These are phyloP conservation scores for Lithosia quadra DNA, from an alignment of 2,888 invertebrate species.

Conservation along the genomic window DNA sequence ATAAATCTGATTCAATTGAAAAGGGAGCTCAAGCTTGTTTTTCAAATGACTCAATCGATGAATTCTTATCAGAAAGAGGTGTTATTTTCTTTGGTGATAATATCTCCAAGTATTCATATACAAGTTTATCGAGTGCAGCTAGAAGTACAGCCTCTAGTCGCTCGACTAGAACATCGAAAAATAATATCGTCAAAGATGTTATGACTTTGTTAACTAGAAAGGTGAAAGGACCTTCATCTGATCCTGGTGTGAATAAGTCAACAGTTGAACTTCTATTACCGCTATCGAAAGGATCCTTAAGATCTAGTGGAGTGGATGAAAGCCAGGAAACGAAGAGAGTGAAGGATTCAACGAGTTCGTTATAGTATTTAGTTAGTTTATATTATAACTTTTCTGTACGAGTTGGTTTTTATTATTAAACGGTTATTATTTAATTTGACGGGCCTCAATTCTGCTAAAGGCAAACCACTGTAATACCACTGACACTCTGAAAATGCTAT, in stretches of 20 bases:
- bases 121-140: slow-evolving; percentile 51
- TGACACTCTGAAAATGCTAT: too few species aligned
- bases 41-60: slow-evolving; percentile 77
- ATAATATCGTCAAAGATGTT: slow-evolving; percentile 67
- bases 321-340: slow-evolving; percentile 60
- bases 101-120: slow-evolving; percentile 67
- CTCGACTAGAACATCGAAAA: slow-evolving; percentile 75
- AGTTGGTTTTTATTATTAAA: background rate
- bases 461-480: too few species aligned
- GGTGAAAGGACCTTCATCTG: slow-evolving; percentile 66
- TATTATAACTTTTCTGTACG: background rate
- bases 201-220: slow-evolving; percentile 63
- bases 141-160: slow-evolving; percentile 53
- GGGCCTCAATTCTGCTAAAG: too few species aligned
- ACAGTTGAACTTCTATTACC: slow-evolving; percentile 64
- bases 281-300: slow-evolving; percentile 69
- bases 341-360: slow-evolving; percentile 70
- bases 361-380: slow-evolving; percentile 54
- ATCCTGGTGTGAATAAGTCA: slow-evolving; percentile 63
- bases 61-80: slow-evolving; percentile 72
- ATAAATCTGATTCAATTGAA: slow-evolving; percentile 59
- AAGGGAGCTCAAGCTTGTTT: slow-evolving; percentile 73
- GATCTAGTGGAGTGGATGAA: too few species aligned
- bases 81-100: slow-evolving; percentile 66
- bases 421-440: too few species aligned